Base-by-base conservation (phyloP, 2,113 vertebrate genomes). In the Podarcis muralis region DNA sequence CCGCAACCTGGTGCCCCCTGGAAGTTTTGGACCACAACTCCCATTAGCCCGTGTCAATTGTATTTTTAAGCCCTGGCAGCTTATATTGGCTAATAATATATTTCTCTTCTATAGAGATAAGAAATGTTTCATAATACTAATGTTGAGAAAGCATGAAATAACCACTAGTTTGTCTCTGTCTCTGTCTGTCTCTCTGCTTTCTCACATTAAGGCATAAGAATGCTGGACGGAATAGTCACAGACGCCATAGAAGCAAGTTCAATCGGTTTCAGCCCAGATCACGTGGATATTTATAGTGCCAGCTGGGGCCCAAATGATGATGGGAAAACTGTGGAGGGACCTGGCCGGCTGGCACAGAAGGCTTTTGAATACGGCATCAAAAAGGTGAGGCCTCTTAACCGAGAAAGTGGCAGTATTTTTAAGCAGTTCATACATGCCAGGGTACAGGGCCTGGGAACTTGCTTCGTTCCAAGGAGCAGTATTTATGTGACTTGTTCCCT, bases 261-360 rank as follows among this genome's bases (percentile, higher is more conserved):
- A 6, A 99, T 99, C 1, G 99, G 99, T 43, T 99, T 99, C 95
- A 99, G 98, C 81, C 98, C 99, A 0, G 96, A 98, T 43, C 99
- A 99, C 0, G 98, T 99, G 94, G 98, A 99, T 94, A 99, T 99
- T 96, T 99, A 99, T 95, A 99, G 99, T 66, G 99, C 99, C 53
- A 99, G 98, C 94, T 99, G 99, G 99, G 99, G 99, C 16, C 99
- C 99, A 37, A 99, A 99, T 0, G 99, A 99, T 13, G 99, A 99
- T 3, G 99, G 99, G 2, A 99, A 99, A 96, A 99, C 99, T 0
- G 99, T 99, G 81, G 99, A 99, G 93, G 99, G 99, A 0, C 99
- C 99, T 0, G 98, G 99, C 0, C 97, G 98, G 18, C 95, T 99
- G 88, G 99, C 99, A 32, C 98, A 99, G 94, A 99, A 99, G 93